Conservation (phyloP, 2,888 invertebrate genomes). For the Conistra vaccinii region DNA sequence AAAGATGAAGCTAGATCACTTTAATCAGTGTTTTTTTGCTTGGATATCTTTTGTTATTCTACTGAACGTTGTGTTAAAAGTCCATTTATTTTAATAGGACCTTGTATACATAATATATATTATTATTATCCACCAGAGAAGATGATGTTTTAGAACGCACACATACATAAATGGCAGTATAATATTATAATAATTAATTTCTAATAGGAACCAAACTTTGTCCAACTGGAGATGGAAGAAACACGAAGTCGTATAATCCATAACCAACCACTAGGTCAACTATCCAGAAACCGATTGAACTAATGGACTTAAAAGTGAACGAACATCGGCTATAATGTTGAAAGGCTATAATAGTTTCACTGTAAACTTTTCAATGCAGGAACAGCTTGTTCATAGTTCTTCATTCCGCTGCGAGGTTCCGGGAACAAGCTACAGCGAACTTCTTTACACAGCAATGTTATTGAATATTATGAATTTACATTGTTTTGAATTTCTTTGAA, state of each 20-base stretch:
- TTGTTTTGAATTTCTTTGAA: not conserved
- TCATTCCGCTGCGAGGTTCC: constrained; percentile 6
- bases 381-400: constrained; percentile 52
- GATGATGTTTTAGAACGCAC: no score
- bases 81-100: no score
- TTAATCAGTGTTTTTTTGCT: no score
- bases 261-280: not conserved
- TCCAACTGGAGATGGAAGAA: not conserved
- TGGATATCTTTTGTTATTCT: no score
- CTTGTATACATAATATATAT: no score
- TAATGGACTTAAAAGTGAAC: constrained; percentile 15
- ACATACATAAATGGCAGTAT: no score
- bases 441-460: constrained; percentile 10
- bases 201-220: not conserved
- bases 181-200: no score
- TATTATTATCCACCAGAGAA: no score
- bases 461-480: constrained; percentile 8
- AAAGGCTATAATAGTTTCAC: constrained; percentile 18
- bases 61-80: no score
- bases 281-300: not conserved
- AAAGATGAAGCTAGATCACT: no score
- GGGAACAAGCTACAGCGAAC: constrained; percentile 5
- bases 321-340: constrained; percentile 7
- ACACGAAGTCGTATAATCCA: not conserved
- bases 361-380: constrained; percentile 40